These are phyloP conservation scores for Cataglyphis altisquamis DNA, from an alignment of 2,888 invertebrate genomes.

Conservation along the genomic window DNA sequence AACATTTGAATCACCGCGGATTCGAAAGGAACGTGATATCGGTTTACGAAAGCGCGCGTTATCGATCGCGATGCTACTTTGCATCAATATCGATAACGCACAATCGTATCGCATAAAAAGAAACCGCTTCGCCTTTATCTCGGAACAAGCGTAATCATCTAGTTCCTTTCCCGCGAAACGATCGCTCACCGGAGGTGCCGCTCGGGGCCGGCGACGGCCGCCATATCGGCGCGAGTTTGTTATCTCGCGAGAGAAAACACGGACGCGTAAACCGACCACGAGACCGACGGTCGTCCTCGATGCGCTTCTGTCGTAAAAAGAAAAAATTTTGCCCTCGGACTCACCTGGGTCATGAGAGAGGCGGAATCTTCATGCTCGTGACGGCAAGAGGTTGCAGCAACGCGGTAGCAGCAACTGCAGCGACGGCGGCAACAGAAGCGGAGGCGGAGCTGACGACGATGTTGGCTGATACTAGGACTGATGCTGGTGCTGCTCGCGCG, in stretches of 20 bases:
- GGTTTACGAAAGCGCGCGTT: neutral
- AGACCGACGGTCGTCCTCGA: neutral
- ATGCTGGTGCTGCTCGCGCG: conserved; percentile 25
- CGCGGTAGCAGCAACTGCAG: conserved; percentile 38
- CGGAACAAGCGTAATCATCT: neutral
- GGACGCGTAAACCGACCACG: neutral
- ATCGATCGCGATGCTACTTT: conserved; percentile 3
- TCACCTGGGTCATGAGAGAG: conserved; percentile 81
- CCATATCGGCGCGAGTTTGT: conserved; percentile 34
- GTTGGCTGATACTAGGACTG: conserved; percentile 4
- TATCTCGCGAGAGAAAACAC: neutral
- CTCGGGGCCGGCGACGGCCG: conserved; percentile 38
- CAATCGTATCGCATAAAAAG: neutral
- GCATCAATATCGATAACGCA: neutral
- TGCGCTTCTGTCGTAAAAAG: too few relatives aligned
- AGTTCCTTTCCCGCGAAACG: neutral
- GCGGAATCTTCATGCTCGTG: conserved; percentile 77
- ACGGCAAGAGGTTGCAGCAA: conserved; percentile 59
- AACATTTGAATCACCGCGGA: neutral
- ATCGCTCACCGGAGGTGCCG: neutral
- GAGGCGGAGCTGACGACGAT: neutral
- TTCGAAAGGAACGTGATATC: neutral
- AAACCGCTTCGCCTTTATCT: neutral
- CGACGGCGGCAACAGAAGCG: neutral
- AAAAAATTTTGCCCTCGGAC: conserved; percentile 23